phyloP scores from a whole-genome alignment of 2,888 invertebrate genomes.

The Conus canariensis region DNA sequence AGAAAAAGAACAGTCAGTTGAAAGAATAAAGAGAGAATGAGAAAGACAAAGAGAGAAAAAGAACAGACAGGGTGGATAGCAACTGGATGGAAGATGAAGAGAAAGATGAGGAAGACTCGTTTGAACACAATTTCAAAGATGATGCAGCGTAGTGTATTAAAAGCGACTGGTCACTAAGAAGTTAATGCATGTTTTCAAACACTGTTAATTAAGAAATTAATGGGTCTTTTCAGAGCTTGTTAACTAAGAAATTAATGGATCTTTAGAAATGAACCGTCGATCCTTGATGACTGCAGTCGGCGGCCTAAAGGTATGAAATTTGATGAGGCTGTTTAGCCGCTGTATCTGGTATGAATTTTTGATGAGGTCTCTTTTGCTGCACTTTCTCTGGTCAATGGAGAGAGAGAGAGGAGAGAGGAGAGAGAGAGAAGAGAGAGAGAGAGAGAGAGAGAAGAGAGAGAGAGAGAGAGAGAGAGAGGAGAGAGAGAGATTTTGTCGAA shows the following conservation, averaged over 20 bases:
- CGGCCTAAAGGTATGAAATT: neutral
- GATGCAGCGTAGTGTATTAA: neutral
- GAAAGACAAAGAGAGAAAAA: neutral
- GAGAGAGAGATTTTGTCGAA: neutral
- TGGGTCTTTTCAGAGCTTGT: no score
- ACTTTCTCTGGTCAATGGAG: no score
- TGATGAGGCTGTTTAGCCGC: no score
- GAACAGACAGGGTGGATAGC: no score
- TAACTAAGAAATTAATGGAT: neutral
- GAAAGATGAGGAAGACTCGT: no score
- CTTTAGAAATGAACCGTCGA: neutral
- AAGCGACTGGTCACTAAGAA: no score
- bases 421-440: neutral
- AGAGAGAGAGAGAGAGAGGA: slow-evolving; percentile 1
- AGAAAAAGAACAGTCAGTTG: no score
- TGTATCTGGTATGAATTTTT: neutral
- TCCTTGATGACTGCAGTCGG: neutral
- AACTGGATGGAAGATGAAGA: no score
- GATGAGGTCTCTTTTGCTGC: neutral
- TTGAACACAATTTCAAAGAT: no score
- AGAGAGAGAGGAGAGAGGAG: neutral
- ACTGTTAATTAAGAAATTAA: no score
- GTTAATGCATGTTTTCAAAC: no score
- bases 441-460: slow-evolving; percentile 13
- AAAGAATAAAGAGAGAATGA: neutral